phyloP scores from a whole-genome alignment of 2,888 invertebrate genomes.

The Pseudococcus viburni region DNA sequence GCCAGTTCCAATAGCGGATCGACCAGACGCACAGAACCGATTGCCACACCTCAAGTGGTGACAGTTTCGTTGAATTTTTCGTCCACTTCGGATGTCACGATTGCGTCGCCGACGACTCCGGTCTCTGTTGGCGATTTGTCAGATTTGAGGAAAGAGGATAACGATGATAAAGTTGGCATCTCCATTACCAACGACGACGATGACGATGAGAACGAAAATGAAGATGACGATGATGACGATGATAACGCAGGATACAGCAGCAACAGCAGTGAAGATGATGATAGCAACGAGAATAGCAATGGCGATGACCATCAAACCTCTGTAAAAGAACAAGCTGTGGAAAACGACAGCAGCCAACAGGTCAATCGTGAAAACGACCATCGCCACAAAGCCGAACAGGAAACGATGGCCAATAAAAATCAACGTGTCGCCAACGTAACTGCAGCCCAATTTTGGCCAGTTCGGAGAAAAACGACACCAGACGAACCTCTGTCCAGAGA shows the following conservation, averaged over 20 bases:
- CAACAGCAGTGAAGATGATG: background rate
- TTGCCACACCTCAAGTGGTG: constrained; percentile 9
- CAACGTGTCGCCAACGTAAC: background rate
- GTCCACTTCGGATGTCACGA: background rate
- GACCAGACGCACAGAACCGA: background rate
- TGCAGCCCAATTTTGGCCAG: background rate
- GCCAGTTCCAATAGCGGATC: background rate
- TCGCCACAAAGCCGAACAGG: background rate
- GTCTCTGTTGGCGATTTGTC: background rate
- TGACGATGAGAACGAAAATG: background rate
- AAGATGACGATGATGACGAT: constrained; percentile 7
- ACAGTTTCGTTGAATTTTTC: constrained; percentile 35
- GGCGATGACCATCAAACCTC: background rate
- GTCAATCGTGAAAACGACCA: background rate
- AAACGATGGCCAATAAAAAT: background rate
- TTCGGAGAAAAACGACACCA: background rate
- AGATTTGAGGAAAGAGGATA: constrained; percentile 25
- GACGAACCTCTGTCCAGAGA: background rate
- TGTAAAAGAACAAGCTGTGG: background rate
- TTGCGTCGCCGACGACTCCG: constrained; percentile 53
- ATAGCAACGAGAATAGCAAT: constrained; percentile 54
- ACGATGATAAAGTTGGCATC: background rate
- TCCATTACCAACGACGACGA: background rate
- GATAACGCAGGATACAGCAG: background rate
- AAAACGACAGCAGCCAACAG: background rate